Evolutionary conservation across 2,113 vertebrate genomes (phyloP).

Genomic region (Ciconia stormi): DNA sequence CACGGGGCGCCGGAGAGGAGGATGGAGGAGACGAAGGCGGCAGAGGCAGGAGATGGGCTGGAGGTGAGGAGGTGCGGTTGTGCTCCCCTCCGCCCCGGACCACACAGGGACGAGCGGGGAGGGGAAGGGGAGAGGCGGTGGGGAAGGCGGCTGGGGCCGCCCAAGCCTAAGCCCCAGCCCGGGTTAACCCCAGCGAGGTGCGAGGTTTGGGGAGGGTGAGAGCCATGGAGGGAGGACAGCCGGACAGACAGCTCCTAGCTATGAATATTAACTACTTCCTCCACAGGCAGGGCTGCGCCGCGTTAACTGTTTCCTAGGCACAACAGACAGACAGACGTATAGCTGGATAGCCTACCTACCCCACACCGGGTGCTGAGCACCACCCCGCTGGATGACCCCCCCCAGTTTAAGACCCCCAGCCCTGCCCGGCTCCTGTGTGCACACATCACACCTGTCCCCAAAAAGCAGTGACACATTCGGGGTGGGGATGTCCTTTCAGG

Average conservation of each 20-base stretch:
- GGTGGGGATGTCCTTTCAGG: not conserved
- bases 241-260: conserved; percentile 31
- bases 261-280: conserved; percentile 71
- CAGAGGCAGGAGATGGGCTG: conserved; percentile 4
- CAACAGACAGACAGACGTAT: not conserved
- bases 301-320: conserved; percentile 61
- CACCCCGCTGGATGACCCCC: accelerated
- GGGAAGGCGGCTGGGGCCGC: not conserved
- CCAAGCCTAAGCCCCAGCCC: not conserved
- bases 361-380: not conserved
- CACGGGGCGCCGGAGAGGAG: not conserved
- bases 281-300: not conserved
- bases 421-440: not conserved
- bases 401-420: not conserved
- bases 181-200: conserved; percentile 35
- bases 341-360: not conserved
- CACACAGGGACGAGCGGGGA: conserved; percentile 18
- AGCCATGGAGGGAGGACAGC: not conserved
- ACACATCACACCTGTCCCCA: not conserved
- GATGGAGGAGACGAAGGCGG: conserved; percentile 3
- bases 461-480: not conserved
- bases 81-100: conserved; percentile 7
- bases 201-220: not conserved
- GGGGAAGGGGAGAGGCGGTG: not conserved
- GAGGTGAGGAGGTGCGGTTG: not conserved